phyloP scores from a whole-genome alignment of 2,113 vertebrate genomes.

The Lota lota region DNA sequence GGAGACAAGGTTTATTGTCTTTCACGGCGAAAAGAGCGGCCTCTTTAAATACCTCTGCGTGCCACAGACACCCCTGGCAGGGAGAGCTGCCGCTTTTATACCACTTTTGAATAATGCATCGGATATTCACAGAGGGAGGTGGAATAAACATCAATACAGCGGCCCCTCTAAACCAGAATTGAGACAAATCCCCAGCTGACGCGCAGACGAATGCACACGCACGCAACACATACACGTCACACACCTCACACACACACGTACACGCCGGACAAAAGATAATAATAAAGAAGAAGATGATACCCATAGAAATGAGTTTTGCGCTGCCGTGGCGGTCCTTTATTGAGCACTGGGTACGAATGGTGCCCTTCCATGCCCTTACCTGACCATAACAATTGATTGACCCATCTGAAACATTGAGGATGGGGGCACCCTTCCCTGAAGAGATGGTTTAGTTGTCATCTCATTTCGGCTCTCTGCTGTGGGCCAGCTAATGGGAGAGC shows the following conservation, averaged over 20 bases:
- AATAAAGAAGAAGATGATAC: background rate
- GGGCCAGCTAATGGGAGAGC: too few species aligned
- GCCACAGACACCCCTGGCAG: constrained; percentile 25
- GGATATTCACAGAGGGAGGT: constrained; percentile 27
- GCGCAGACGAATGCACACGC: constrained; percentile 6
- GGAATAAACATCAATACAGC: constrained; percentile 43
- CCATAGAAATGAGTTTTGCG: constrained; percentile 28
- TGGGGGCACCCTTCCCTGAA: too few species aligned
- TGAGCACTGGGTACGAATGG: background rate
- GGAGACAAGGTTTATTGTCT: constrained; percentile 24
- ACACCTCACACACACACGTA: constrained; percentile 13
- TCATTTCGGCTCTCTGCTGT: background rate
- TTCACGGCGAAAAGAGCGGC: constrained; percentile 16
- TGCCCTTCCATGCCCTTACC: background rate
- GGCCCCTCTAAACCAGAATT: constrained; percentile 9
- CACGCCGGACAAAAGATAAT: background rate
- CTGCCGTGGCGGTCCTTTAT: constrained; percentile 21
- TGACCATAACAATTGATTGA: constrained; percentile 24
- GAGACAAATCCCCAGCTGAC: constrained; percentile 18
- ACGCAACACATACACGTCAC: constrained; percentile 12
- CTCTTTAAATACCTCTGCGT: constrained; percentile 2
- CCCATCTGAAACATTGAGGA: background rate
- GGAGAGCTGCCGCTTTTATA: constrained; percentile 33
- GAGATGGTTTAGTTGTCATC: background rate
- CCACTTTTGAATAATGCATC: constrained; percentile 52